Base-by-base conservation (phyloP, 2,797 vertebrate species). In the Philypnodon macrostomus region DNA sequence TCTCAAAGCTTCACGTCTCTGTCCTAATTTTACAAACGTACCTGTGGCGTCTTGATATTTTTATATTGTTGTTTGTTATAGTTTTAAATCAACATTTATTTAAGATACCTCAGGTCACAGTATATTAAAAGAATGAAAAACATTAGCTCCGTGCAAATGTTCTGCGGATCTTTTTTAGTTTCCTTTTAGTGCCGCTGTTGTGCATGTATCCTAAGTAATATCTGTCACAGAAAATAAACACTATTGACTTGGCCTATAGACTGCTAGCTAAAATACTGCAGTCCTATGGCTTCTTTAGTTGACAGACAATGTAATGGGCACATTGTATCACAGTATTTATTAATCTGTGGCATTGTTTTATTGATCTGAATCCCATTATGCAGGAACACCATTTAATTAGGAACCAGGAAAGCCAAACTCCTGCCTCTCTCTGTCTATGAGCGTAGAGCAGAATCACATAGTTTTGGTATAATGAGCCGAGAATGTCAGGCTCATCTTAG, bases 321-420 rank as follows among this genome's bases (percentile, higher is more conserved):
- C 11, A 63, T 75, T 45, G 51, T 50, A 26, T 52, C 52, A 58
- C 74, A 45, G 41, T 56, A 76, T 50, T 74, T 64, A 80, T 80
- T 64, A 65, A 66, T 63, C 47, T 53, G 42, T 53, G 47, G 42
- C 46, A 74, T 75, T 34, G 27, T 68, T 75, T 75, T 73, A 84
- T 83, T 67, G 75, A 85, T 85, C 73, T 61, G 32, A 37, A 39
- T 59, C 74, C 65, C 75, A 69, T 85, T 77, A 80, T 71, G 73
- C 75, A 64, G 60, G 63, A 69, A 75, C 79, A 67, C 63, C 53
- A 75, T 85, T 81, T 77, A 84, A 86, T 89, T 84, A 83, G 54
- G 30, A 59, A 68, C 63, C 56, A 60, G 67, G 44, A 69, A 24
- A 54, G 55, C 50, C 63, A 71, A 75, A 78, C 47, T 55, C 62